These are phyloP conservation scores for Homalodisca vitripennis DNA, from an alignment of 1,140 invertebrate species.

Conservation along the genomic window DNA sequence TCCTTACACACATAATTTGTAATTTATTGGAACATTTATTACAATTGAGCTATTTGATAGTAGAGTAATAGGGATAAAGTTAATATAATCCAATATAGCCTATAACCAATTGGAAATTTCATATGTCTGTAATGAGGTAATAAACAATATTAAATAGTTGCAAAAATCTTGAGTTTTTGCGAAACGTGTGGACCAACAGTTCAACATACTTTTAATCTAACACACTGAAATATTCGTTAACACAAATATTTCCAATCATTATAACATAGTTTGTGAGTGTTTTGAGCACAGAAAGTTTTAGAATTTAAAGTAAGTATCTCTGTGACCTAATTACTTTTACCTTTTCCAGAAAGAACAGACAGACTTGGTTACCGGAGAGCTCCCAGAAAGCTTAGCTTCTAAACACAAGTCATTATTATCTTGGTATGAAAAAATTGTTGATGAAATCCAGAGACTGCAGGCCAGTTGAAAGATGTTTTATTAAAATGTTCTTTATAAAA, in stretches of 20 bases:
- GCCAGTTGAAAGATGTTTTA: not conserved
- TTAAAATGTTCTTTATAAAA: not conserved
- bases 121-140: too few species aligned
- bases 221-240: not conserved
- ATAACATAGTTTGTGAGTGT: not conserved
- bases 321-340: too few species aligned
- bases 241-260: not conserved
- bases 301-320: not conserved
- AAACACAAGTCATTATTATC: not conserved
- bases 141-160: too few species aligned
- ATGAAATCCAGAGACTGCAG: conserved; percentile 13
- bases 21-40: too few species aligned
- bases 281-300: not conserved
- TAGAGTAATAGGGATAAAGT: too few species aligned
- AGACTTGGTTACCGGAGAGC: conserved; percentile 19
- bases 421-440: conserved; percentile 4
- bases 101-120: too few species aligned
- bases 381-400: conserved; percentile 1
- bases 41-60: too few species aligned
- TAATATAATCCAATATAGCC: too few species aligned
- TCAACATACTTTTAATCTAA: too few species aligned
- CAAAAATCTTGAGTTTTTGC: too few species aligned
- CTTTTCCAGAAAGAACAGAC: conserved; percentile 25
- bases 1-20: too few species aligned
- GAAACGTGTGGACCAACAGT: too few species aligned